Evolutionary conservation across 2,797 vertebrate genomes (phyloP), one percentile per base, ranked within the genome.

Genomic region (Anas acuta): DNA sequence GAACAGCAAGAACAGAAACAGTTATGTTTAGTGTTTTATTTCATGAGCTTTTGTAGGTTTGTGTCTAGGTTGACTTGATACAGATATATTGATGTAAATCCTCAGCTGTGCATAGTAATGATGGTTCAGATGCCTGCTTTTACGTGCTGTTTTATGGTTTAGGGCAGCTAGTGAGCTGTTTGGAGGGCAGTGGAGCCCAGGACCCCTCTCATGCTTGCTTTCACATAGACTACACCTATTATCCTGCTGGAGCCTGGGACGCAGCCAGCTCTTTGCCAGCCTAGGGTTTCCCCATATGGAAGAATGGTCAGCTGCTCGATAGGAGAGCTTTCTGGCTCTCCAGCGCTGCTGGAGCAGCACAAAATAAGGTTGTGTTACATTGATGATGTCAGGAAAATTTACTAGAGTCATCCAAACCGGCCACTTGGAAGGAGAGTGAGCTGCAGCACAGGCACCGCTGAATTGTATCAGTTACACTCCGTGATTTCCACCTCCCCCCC

Each of bases 221-320:
- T 92, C 92, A 64, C 62, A 62, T 15, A 28, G 73, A 12, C 76
- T 91, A 61, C 90, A 89, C 95, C 86, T 82, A 81, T 90, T 93
- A 84, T 81, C 18, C 89, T 79, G 70, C 74, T 90, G 87, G 93
- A 94, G 26, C 62, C 53, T 96, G 91, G 92, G 60, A 54, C 1
- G 3, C 80, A 95, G 95, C 95, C 89, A 90, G 71, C 76, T 79
- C 43, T 87, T 88, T 79, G 95, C 91, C 92, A 88, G 60, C 85
- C 89, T 64, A 41, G 71, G 85, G 88, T 81, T 96, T 93, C 74
- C 85, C 89, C 88, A 57, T 93, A 82, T 94, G 95, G 85, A 94
- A 74, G 57, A 39, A 51, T 37, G 77, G 83, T 94, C 71, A 91
- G 28, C 74, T 93, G 65, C 74, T 69, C 89, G 37, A 70, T n/a